phyloP scores from a whole-genome alignment of 2,113 vertebrate species.

The Oceanites oceanicus region DNA sequence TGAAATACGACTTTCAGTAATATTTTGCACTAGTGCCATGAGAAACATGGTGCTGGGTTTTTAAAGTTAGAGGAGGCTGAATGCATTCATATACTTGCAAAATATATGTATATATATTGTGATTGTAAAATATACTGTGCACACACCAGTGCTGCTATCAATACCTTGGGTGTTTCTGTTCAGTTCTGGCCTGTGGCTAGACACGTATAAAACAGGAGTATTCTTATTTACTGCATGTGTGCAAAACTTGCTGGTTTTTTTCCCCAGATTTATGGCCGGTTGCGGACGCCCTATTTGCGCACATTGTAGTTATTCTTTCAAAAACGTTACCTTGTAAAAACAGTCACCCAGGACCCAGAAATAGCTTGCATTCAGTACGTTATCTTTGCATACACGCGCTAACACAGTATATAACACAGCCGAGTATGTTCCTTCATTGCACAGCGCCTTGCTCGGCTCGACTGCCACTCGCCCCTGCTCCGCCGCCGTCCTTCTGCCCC shows the following conservation, averaged over 20 bases:
- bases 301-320: fast-evolving
- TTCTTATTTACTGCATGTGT: fast-evolving
- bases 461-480: not conserved
- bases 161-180: too few species aligned
- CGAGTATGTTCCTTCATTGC: fast-evolving
- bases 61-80: not conserved
- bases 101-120: too few species aligned
- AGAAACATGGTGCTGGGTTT: not conserved
- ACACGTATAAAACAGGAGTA: fast-evolving
- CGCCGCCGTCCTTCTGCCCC: not conserved
- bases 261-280: fast-evolving
- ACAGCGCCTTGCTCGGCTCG: too few species aligned
- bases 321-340: fast-evolving
- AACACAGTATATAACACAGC: not conserved
- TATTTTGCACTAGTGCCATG: not conserved
- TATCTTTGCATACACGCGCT: fast-evolving
- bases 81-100: fast-evolving
- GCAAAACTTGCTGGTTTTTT: fast-evolving
- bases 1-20: not conserved
- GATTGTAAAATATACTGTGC: fast-evolving
- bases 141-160: fast-evolving
- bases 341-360: not conserved
- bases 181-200: fast-evolving
- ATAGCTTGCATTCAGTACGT: fast-evolving
- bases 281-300: not conserved